Evolutionary conservation across 2,888 invertebrate species (phyloP), one percentile per base, ranked within the genome.

Genomic region (Eupithecia dodoneata): DNA sequence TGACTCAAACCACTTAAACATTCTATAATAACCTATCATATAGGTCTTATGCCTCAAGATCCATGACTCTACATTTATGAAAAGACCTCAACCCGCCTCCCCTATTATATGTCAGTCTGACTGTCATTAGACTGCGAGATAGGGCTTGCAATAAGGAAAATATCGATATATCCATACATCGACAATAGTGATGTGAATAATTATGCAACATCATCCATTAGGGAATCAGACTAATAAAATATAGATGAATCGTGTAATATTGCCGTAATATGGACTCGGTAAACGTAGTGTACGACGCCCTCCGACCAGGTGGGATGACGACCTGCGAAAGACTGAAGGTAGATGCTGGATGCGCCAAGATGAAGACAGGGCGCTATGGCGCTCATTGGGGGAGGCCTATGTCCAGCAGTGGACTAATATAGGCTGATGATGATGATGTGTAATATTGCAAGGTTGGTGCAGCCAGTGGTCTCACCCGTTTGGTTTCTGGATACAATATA

Each of bases 121-220:
- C 80, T 78, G 78, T 79, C 78, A 76, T 76, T 71, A 77, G 78
- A 78, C 77, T 18, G 79, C 76, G 4, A 71, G 44, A 81, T 79
- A 81, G 75, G 79, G 75, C 72, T 70, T 76, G 77, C 81, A 76
- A 79, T 79, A 76, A 78, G 78, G 79, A 81, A 78, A 79, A 79
- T 79, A 76, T 79, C 75, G 78, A 78, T 79, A 65, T 12, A 67
- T 44, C 67, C n/a, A 69, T 67, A 66, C 42, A 77, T 77, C 74
- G 77, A 77, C 71, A 45, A 45, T 71, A 72, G 66, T 67, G 66
- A 72, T 72, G 67, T 18, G 65, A 66, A 67, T 75, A n/a, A 44
- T 71, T 55, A 52, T 73, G 75, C 77, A 63, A 72, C 13, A 18
- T 78, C 78, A 74, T 78, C 45, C 15, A 52, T 18, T 77, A 52